These are phyloP conservation scores for Coptodon rendalli DNA, from an alignment of 2,113 vertebrate genomes.

Conservation along the genomic window DNA sequence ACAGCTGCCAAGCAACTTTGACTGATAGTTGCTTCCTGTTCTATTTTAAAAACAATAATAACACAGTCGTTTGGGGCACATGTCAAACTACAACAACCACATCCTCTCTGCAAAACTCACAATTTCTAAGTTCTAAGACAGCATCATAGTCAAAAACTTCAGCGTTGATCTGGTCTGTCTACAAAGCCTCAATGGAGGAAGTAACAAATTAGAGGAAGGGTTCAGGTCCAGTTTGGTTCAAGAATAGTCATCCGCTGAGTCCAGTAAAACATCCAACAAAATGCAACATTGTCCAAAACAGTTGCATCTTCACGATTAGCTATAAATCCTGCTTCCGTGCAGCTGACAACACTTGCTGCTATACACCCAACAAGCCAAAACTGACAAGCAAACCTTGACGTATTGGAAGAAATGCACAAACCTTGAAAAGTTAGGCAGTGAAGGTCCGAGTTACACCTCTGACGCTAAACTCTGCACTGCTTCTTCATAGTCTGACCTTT, in stretches of 20 bases:
- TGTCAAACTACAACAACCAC: not conserved
- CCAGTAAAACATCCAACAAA: not conserved
- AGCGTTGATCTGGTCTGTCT: not conserved
- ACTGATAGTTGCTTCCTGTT: not conserved
- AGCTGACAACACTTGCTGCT: not conserved
- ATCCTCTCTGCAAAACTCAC: not conserved
- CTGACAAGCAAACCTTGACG: not conserved
- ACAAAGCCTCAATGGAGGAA: constrained; percentile 24
- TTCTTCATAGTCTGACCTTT: constrained; percentile 26
- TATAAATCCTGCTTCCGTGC: not conserved
- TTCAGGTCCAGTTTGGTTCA: not conserved
- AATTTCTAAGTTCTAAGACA: not conserved
- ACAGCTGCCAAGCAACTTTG: not conserved
- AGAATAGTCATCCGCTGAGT: not conserved
- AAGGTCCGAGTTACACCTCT: constrained; percentile 11
- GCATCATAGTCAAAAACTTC: not conserved
- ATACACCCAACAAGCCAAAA: not conserved
- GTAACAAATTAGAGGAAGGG: constrained; percentile 39
- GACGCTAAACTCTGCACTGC: not conserved
- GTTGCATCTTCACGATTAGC: not conserved
- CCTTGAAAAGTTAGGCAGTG: constrained; percentile 12
- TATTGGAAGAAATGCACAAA: constrained; percentile 29
- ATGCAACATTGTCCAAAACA: not conserved
- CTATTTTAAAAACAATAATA: not conserved
- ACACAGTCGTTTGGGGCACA: not conserved